Percentiles rank a stretch among this genome's conserved stretches.
Conservation (phyloP, 2,888 invertebrate genomes). For the Eueremaeus valkanovi region DNA sequence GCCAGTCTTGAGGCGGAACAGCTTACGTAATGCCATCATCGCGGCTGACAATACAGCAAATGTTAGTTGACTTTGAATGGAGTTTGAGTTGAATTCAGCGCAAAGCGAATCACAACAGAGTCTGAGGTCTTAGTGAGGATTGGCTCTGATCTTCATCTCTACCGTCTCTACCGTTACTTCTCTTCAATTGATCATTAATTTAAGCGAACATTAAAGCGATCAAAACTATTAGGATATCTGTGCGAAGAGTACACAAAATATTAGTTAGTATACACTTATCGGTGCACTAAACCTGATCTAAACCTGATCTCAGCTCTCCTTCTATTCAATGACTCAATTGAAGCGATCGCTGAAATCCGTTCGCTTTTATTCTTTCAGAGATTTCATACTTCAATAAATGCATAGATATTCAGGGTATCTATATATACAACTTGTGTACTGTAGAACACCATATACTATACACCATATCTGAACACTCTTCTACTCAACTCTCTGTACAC, state of each 20-base stretch:
- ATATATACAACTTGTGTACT: no score
- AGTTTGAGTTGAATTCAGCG: neutral
- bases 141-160: neutral
- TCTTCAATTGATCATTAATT: constrained; percentile 1
- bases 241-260: neutral
- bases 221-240: neutral
- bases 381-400: neutral
- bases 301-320: no score
- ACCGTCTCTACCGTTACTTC: neutral
- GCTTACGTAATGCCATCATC: constrained; percentile 16
- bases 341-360: neutral
- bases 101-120: neutral
- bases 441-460: no score
- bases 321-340: constrained; percentile 6
- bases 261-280: neutral
- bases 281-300: neutral
- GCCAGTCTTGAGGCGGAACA: constrained; percentile 5
- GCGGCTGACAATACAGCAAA: neutral
- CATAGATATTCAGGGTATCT: neutral
- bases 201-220: neutral
- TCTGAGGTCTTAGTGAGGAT: neutral
- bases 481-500: no score
- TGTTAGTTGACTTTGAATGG: neutral
- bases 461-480: no score
- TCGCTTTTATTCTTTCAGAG: neutral